These are phyloP conservation scores for Muscina levida DNA, from an alignment of 2,888 invertebrate species.

Conservation along the genomic window DNA sequence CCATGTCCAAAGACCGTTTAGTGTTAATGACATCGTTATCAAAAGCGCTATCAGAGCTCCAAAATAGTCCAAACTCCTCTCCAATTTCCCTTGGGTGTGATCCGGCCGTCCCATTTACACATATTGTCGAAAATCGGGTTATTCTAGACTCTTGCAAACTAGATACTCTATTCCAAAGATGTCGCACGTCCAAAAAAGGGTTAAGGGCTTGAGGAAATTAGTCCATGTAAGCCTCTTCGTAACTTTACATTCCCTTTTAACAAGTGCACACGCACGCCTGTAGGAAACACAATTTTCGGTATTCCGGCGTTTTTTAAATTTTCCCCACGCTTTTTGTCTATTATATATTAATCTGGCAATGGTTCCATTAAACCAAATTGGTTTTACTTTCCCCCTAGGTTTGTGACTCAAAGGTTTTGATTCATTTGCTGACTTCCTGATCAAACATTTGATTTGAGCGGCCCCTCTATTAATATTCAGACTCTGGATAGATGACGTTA, in stretches of 20 bases:
- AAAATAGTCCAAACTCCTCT: slow-evolving; percentile 19
- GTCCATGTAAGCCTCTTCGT: not conserved
- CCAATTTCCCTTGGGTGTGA: slow-evolving; percentile 24
- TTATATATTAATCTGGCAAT: slow-evolving; percentile 11
- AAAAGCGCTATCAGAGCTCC: slow-evolving; percentile 37
- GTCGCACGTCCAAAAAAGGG: slow-evolving; percentile 15
- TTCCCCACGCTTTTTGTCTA: slow-evolving; percentile 5
- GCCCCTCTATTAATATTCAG: slow-evolving; percentile 5
- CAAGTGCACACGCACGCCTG: slow-evolving; percentile 14
- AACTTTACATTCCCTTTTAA: slow-evolving; percentile 16
- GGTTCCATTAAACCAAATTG: slow-evolving; percentile 15
- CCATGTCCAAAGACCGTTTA: not conserved
- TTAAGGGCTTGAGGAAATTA: slow-evolving; percentile 20
- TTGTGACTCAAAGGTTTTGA: not conserved
- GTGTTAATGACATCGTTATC: not conserved
- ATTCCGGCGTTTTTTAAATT: slow-evolving; percentile 6
- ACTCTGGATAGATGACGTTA: not conserved
- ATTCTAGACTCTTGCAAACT: not conserved
- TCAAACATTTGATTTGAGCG: slow-evolving; percentile 5
- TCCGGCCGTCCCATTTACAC: not conserved
- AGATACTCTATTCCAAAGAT: not conserved
- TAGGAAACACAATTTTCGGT: slow-evolving; percentile 2
- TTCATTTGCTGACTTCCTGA: slow-evolving; percentile 24
- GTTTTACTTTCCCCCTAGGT: not conserved
- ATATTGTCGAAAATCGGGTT: slow-evolving; percentile 14